These are phyloP conservation scores for Acanthornis magna DNA, from an alignment of 2,797 vertebrate species.

Conservation along the genomic window DNA sequence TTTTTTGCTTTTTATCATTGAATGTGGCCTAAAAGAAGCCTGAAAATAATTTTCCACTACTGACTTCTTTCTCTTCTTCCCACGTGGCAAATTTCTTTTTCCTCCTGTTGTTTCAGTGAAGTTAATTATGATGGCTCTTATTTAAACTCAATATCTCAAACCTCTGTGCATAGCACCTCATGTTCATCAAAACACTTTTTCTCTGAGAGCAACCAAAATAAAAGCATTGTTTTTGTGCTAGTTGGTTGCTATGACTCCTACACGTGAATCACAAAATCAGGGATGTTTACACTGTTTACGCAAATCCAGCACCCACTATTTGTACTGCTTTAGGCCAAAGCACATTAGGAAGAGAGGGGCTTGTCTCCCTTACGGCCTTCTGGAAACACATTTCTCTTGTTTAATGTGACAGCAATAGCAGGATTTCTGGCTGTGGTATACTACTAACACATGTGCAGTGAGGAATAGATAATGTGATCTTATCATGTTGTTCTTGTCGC, in stretches of 20 bases:
- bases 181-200: neutral
- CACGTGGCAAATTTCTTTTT: neutral
- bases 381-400: neutral
- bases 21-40: neutral
- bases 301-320: neutral
- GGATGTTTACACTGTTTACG: neutral
- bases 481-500: neutral
- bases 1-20: neutral
- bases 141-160: neutral
- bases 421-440: neutral
- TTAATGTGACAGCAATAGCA: neutral
- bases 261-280: neutral
- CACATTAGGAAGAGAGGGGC: neutral
- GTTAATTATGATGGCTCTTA: neutral
- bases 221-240: neutral
- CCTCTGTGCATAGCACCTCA: neutral
- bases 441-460: neutral
- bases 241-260: neutral
- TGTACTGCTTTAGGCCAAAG: neutral
- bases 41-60: neutral
- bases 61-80: neutral
- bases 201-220: neutral
- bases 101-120: neutral
- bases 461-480: neutral
- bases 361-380: neutral